Base-by-base conservation (phyloP, 2,113 vertebrate species). In the Anoura caudifer region DNA sequence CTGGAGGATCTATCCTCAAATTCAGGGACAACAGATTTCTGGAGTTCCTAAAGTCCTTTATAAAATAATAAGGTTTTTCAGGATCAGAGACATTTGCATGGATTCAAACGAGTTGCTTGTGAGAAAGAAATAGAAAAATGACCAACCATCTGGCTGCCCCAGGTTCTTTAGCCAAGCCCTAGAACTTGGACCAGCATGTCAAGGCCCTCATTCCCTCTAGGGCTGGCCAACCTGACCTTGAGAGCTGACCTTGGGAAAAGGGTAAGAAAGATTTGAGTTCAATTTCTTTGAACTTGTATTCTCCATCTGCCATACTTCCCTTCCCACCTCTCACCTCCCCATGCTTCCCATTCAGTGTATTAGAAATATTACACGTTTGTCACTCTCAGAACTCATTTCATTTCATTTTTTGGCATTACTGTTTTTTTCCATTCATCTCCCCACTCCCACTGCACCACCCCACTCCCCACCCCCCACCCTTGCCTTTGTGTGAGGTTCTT, bases 191-290 rank as follows among this genome's bases (percentile, higher is more conserved):
- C 38, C 20, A 36, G 56, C 69, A 33, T 22, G 12, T 12, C 15
- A 65, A 4, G 0, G 26, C 33, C 43, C 47, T 31, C 0, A 1
- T 73, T 80, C 47, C 65, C 47, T 77, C 22, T 22, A 52, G 43
- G 4, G 38, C 63, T 95, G 36, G 87, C 26, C 54, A 80, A 4
- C 14, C 12, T 87, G 95, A 94, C 97, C 94, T 96, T 97, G 93
- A 93, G 31, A 83, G 45, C 15, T 94, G 96, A 97, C 95, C 93
- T 96, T 94, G 91, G n/a, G 31, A 8, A 87, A 92, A 52, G 9
- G 45, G 20, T 17, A 65, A 67, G 52, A 70, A 54, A 69, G 22
- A 86, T n/a, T 65, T 38, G 47, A 93, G n/a, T 8, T 83, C 75
- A 14, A 14, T 28, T 38, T 52, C 72, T 79, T 63, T 43, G 63